Percentiles rank a stretch among this genome's conserved stretches.
These are phyloP conservation scores for Drosophila lini DNA, from an alignment of 1,140 invertebrate genomes.

Conservation along the genomic window DNA sequence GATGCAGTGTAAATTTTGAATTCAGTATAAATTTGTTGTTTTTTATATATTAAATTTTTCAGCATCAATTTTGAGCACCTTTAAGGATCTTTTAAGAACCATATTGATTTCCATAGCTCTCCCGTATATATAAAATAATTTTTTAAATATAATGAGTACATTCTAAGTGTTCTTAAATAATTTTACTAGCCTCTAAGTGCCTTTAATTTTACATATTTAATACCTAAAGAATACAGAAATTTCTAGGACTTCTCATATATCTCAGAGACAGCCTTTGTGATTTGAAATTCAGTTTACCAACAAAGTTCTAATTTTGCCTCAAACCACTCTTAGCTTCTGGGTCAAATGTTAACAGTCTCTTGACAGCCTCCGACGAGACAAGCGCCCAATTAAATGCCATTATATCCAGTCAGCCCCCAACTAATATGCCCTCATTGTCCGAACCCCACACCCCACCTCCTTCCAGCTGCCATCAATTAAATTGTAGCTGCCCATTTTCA, in stretches of 20 bases:
- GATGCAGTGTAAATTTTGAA: neutral
- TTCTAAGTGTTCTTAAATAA: neutral
- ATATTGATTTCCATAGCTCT: neutral
- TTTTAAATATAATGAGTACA: neutral
- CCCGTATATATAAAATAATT: neutral
- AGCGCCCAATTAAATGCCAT: conserved; percentile 9
- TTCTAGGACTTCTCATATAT: neutral
- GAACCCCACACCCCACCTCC: too few relatives aligned
- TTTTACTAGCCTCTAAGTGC: neutral
- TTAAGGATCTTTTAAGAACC: neutral
- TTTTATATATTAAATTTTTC: neutral
- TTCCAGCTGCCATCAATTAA: conserved; percentile 6
- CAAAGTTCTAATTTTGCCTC: neutral
- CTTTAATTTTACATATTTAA: neutral
- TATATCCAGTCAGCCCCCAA: conserved; percentile 9
- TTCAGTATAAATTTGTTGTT: neutral
- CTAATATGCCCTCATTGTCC: conserved; percentile 23
- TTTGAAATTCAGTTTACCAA: neutral
- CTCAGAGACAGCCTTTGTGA: neutral
- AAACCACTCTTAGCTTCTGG: neutral
- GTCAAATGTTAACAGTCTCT: conserved; percentile 13
- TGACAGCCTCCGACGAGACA: conserved; percentile 13
- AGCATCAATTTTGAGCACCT: neutral
- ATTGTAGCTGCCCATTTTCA: conserved; percentile 6
- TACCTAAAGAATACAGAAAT: too few relatives aligned